Base-by-base conservation (phyloP, 2,113 vertebrate species). In the Lepisosteus osseus region DNA sequence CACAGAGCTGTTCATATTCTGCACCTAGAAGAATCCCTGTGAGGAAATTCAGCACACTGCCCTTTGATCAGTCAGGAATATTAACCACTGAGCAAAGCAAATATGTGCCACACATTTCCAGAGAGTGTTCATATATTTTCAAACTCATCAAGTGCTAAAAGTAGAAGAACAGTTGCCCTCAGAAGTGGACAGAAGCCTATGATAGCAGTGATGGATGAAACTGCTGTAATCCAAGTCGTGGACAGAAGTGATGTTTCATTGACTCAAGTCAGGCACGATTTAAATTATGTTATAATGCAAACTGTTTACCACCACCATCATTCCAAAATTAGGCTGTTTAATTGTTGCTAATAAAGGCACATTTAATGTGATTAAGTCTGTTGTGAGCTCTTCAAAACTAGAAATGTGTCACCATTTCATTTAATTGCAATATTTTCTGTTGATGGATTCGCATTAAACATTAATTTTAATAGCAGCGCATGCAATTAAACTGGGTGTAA, bases 121-220 rank as follows among this genome's bases (percentile, higher is more conserved):
- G 40, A 13, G 43, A 17, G 54, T 70, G 13, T n/a, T 45, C 62
- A 61, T 67, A 75, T 57, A 45, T 75, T 54, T 57, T 29, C 54
- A 17, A 69, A 43, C 17, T 65, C 65, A 54, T 75, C 70, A 70
- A 70, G 73, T 70, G 73, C 61, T 65, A 55, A 65, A 66, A 70
- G 54, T 45, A 63, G 54, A 75, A 61, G 54, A 70, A 65, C 68
- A 66, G 66, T 65, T 66, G 62, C 55, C 63, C 6, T 2, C 45
- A 8, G 68, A 66, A 57, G 14, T 56, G 51, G 73, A 17, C 73
- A 44, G 68, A 74, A 61, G 67, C 47, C 15, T 13, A 51, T 57
- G 61, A 17, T 13, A 65, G 73, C 68, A 51, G 42, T 75, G 73
- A 75, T 75, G 73, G 73, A 70, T 70, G 54, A 41, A 66, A 62